A percentile compares a stretch with the other conserved stretches of the same genome.
phyloP scores from a whole-genome alignment of 2,113 vertebrate genomes.

The Sigmodon hispidus region DNA sequence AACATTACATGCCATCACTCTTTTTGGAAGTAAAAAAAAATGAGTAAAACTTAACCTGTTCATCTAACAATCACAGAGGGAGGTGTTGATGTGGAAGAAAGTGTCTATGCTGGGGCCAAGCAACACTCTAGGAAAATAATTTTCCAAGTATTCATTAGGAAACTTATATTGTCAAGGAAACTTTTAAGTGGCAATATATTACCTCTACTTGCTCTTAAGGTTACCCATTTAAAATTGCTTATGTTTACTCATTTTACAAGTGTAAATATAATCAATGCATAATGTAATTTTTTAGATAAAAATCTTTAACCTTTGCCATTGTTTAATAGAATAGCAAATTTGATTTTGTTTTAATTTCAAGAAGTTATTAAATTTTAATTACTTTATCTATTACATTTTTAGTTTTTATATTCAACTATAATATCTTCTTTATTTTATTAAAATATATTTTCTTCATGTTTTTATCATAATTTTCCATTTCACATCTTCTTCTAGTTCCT shows the following conservation, averaged over 20 bases:
- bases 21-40: slow-evolving; percentile 49
- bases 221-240: neutral
- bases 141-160: neutral
- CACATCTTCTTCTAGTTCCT: neutral
- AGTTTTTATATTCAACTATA: neutral
- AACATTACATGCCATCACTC: slow-evolving; percentile 27
- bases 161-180: neutral
- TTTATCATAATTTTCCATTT: neutral
- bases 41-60: slow-evolving; percentile 6
- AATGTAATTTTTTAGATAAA: neutral
- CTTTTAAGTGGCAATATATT: neutral
- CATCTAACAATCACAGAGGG: neutral
- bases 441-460: neutral
- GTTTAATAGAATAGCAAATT: neutral
- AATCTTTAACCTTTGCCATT: neutral
- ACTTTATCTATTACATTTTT: neutral
- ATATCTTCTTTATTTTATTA: neutral
- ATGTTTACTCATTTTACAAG: neutral
- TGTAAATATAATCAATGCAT: rapidly evolving
- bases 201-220: neutral
- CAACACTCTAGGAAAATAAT: neutral
- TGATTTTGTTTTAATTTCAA: neutral
- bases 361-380: neutral
- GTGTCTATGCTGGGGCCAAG: neutral
- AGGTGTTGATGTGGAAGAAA: neutral